phyloP scores from a whole-genome alignment of 2,113 vertebrate species.

The Nycticryphes semicollaris region DNA sequence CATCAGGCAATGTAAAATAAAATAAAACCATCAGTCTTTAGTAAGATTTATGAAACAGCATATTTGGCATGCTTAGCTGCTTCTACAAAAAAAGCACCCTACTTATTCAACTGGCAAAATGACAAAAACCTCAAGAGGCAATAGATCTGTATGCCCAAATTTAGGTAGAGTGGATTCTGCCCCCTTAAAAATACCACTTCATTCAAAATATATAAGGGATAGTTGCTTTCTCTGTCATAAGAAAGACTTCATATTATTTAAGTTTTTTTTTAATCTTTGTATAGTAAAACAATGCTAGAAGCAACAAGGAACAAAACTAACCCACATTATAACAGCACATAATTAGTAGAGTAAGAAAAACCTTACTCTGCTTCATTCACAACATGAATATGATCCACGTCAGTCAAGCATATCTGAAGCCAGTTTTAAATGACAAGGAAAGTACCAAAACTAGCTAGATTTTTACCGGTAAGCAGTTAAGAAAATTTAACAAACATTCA shows the following conservation, averaged over 20 bases:
- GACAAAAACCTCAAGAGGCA: slow-evolving; percentile 1
- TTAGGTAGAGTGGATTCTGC: neutral
- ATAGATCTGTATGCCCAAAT: neutral
- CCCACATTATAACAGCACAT: neutral
- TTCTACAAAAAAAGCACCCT: neutral
- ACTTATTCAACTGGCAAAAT: slow-evolving; percentile 27
- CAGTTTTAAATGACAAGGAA: neutral
- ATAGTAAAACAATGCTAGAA: neutral
- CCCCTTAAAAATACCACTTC: neutral
- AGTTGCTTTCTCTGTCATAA: neutral
- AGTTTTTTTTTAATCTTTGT: neutral
- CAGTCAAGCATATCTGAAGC: neutral
- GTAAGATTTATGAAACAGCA: neutral
- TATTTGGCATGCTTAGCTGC: neutral
- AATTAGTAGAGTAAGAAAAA: neutral
- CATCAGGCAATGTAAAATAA: slow-evolving; percentile 3
- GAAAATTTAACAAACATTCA: neutral
- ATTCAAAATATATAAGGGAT: neutral
- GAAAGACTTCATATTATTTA: neutral
- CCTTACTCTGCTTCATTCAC: neutral
- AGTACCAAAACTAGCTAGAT: neutral
- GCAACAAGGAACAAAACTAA: neutral
- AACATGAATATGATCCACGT: neutral
- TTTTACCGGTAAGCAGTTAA: neutral
- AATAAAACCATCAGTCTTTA: neutral